phyloP scores from a whole-genome alignment of 2,113 vertebrate species.

The Amazona vittata region DNA sequence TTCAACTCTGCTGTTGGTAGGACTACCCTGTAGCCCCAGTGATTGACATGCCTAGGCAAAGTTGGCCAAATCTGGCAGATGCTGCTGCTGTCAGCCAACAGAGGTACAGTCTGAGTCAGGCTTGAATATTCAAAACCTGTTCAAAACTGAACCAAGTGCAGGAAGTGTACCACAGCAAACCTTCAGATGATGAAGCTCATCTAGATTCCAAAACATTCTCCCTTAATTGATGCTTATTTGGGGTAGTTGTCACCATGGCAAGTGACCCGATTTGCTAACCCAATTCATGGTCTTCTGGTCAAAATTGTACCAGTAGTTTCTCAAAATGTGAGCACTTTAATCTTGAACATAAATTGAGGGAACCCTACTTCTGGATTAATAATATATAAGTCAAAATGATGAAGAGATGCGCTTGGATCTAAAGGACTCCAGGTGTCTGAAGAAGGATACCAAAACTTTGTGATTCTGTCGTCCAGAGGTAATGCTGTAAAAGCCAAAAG shows the following conservation, averaged over 20 bases:
- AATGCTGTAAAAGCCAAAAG: neutral
- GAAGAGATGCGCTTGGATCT: neutral
- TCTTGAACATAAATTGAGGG: neutral
- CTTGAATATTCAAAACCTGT: neutral
- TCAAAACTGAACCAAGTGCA: neutral
- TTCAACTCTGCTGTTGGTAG: neutral
- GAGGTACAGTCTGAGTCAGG: neutral
- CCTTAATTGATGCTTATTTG: neutral
- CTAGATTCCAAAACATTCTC: neutral
- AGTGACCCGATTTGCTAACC: neutral
- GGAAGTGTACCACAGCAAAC: neutral
- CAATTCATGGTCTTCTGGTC: neutral
- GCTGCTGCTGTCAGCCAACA: neutral
- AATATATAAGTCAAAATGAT: neutral
- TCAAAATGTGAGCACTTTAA: neutral
- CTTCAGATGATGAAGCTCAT: neutral
- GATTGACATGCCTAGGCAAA: neutral
- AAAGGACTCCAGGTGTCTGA: neutral
- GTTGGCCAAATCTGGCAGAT: neutral
- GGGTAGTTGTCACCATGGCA: neutral
- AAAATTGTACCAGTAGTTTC: neutral
- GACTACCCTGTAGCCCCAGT: neutral
- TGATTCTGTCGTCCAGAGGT: neutral
- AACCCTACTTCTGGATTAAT: neutral
- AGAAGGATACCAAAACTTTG: neutral